Conservation (phyloP, 2,888 invertebrate species). For the Lymantria dispar region DNA sequence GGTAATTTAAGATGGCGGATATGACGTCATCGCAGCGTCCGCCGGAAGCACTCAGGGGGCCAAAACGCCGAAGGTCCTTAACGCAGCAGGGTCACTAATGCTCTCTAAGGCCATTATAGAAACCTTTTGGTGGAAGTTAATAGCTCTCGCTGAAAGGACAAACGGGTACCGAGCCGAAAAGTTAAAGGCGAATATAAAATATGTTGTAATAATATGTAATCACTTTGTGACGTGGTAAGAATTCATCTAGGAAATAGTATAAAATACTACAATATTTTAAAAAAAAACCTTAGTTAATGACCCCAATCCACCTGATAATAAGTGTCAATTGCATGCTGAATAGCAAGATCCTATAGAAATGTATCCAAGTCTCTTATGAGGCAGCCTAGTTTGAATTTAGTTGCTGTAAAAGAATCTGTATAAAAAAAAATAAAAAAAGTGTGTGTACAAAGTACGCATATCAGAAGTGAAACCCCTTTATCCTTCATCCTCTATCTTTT, state of each 20-base stretch:
- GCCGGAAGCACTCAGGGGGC: conserved; percentile 53
- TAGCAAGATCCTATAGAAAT: too few relatives aligned
- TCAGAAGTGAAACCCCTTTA: too few relatives aligned
- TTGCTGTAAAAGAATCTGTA: too few relatives aligned
- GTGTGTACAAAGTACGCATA: too few relatives aligned
- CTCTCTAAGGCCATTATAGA: conserved; percentile 59
- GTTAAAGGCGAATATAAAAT: conserved; percentile 22
- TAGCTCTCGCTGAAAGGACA: conserved; percentile 50
- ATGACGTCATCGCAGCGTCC: conserved; percentile 46
- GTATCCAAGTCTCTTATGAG: too few relatives aligned
- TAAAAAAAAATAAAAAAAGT: too few relatives aligned
- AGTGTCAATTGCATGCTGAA: too few relatives aligned
- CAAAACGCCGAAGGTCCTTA: conserved; percentile 54
- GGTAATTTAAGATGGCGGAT: conserved; percentile 46
- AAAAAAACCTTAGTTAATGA: too few relatives aligned
- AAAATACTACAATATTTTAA: not conserved
- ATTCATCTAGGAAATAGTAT: not conserved
- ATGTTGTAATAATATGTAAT: conserved; percentile 3
- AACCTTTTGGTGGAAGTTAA: conserved; percentile 63
- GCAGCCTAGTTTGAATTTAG: too few relatives aligned
- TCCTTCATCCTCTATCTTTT: too few relatives aligned
- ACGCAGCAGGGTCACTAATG: conserved; percentile 66
- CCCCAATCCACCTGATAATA: too few relatives aligned
- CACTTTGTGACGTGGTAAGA: not conserved
- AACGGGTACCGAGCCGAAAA: conserved; percentile 21